Base-by-base conservation (phyloP, 2,888 invertebrate genomes). In the Empis livida region DNA sequence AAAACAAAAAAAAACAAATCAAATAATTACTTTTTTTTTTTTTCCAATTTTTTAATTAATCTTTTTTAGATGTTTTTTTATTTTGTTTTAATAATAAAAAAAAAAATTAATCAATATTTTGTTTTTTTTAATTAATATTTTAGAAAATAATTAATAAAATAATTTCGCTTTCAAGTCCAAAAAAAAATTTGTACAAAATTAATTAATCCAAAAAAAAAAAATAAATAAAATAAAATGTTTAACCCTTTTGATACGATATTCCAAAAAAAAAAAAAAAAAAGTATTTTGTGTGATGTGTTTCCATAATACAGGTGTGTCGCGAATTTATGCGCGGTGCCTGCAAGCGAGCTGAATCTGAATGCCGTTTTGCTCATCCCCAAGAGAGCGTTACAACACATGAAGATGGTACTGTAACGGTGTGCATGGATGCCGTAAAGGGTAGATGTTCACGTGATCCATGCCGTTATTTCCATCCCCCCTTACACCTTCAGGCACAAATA, bases 381-480 rank as follows among this genome's bases (percentile, higher is more conserved):
- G 86, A 92, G 78, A 85, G 89, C 78, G 91, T 93, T 76, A 84
- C 85, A 76, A 84, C 91, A 78, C 92, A 91, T 80, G 87, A 88
- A 77, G 94, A 94, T 84, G 93, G 93, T 84, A 87, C 90, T 78
- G 93, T 94, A 82, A 93, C 93, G 80, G 93, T 94, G 82, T 95
- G 95, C 91, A 94, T 94, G 93, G 94, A 95, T 84, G 93, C 90
- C 82, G 88, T 94, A 81, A 90, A 90, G 84, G 90, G 91, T 81
- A 87, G 91, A 84, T 94, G 94, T 85, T 84, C 88, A 82, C 91
- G 94, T 82, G 92, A 93, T 81, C 90, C 91, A 82, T 95, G 95
- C 89, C 91, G 93, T 84, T 94, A 94, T 90, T 94, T 93, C 86
- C 94, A 95, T 84, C 94, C 94, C 80, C 94, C 94, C 82, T 86